phyloP scores from a whole-genome alignment of 2,888 invertebrate genomes.

The Eupithecia pulchellata region DNA sequence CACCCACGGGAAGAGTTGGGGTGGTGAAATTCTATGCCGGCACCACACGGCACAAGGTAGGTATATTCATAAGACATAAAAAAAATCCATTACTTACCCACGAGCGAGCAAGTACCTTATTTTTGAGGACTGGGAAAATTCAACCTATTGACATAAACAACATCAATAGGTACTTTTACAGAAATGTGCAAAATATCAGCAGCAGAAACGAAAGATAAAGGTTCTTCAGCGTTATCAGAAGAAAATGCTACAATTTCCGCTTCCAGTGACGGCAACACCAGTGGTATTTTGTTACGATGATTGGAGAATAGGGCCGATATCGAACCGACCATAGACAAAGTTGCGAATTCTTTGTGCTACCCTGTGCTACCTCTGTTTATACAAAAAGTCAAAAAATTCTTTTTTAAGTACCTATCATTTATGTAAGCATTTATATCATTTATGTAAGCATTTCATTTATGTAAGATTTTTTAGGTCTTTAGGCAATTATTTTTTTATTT shows the following conservation, averaged over 20 bases:
- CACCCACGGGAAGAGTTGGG: too few species aligned
- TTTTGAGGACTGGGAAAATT: neutral
- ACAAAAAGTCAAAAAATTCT: neutral
- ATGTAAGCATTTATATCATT: too few species aligned
- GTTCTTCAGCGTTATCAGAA: neutral
- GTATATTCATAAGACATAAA: too few species aligned
- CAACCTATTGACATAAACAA: neutral
- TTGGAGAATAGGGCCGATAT: neutral
- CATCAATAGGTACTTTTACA: neutral
- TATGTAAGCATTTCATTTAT: too few species aligned
- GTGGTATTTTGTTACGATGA: neutral
- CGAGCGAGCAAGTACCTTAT: neutral
- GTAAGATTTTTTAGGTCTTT: too few species aligned
- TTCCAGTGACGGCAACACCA: neutral
- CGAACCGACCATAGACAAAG: neutral
- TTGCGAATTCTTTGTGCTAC: neutral
- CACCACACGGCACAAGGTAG: too few species aligned
- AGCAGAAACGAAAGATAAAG: neutral
- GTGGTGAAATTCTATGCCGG: too few species aligned
- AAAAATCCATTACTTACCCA: too few species aligned
- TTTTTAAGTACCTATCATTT: too few species aligned
- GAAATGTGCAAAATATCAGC: neutral
- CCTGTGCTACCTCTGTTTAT: neutral
- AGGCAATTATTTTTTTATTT: too few species aligned
- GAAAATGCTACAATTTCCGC: slow-evolving; percentile 6